Conservation (phyloP, 2,888 invertebrate genomes). For the Deroplatys truncata region DNA sequence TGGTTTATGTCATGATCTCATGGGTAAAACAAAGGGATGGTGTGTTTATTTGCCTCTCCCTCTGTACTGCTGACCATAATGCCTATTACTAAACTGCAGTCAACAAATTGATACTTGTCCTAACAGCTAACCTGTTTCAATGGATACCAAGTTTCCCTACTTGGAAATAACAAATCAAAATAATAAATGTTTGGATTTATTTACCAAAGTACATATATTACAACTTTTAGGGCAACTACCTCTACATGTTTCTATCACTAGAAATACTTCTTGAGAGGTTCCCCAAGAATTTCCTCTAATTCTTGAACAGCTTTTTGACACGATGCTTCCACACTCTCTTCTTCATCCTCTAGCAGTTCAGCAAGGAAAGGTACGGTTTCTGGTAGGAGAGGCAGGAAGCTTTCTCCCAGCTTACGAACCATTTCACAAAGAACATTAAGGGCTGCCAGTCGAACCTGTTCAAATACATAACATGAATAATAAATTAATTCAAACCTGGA, state of each 20-base stretch:
- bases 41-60: too few species aligned
- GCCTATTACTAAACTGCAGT: too few species aligned
- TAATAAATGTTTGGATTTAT: neutral
- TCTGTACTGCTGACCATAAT: too few species aligned
- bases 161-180: too few species aligned
- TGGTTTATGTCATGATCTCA: too few species aligned
- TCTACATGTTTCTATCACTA: slow-evolving; percentile 42
- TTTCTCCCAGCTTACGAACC: slow-evolving; percentile 79
- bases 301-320: slow-evolving; percentile 78
- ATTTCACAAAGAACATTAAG: slow-evolving; percentile 71
- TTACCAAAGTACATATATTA: neutral
- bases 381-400: slow-evolving; percentile 82
- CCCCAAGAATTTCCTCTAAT: slow-evolving; percentile 81
- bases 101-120: too few species aligned
- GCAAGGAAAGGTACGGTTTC: slow-evolving; percentile 93
- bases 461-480: neutral
- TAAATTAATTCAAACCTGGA: neutral
- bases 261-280: slow-evolving; percentile 86
- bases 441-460: slow-evolving; percentile 59
- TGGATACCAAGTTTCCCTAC: too few species aligned
- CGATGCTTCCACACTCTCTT: slow-evolving; percentile 72
- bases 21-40: too few species aligned
- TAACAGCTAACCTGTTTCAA: too few species aligned
- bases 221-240: neutral
- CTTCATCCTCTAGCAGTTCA: slow-evolving; percentile 87